phyloP scores from a whole-genome alignment of 2,888 invertebrate species.

The Oscheius sp. region DNA sequence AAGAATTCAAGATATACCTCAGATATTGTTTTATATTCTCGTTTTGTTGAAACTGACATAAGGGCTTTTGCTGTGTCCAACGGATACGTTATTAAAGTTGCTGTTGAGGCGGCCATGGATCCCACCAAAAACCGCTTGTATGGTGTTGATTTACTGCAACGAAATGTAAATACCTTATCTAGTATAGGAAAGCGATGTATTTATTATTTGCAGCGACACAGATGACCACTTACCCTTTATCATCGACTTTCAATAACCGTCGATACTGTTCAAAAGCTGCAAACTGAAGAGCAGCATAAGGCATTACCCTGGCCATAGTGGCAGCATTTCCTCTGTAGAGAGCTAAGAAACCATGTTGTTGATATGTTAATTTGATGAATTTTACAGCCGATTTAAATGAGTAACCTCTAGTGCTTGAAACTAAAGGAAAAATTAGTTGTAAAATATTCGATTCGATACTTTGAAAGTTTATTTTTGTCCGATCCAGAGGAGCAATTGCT shows the following conservation, averaged over 20 bases:
- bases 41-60: conserved; percentile 50
- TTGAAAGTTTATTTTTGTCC: conserved; percentile 98
- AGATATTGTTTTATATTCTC: conserved; percentile 45
- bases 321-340: conserved; percentile 92
- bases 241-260: conserved; percentile 78
- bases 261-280: conserved; percentile 98
- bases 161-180: background rate
- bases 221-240: conserved; percentile 45
- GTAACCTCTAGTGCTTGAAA: conserved; percentile 74
- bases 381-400: conserved; percentile 75
- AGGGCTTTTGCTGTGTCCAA: conserved; percentile 88
- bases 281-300: conserved; percentile 97
- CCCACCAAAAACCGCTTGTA: conserved; percentile 85
- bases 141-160: conserved; percentile 73
- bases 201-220: background rate
- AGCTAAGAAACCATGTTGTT: conserved; percentile 84
- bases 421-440: conserved; percentile 58
- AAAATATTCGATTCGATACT: conserved; percentile 50
- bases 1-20: conserved; percentile 29
- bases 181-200: background rate
- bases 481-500: conserved; percentile 93
- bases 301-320: conserved; percentile 94
- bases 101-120: conserved; percentile 93
- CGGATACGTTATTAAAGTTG: conserved; percentile 93
- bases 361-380: conserved; percentile 79